A percentile compares a stretch with the other conserved stretches of the same genome.
Conservation (phyloP, 1,140 invertebrate genomes). For the Psilanteris sp. region DNA sequence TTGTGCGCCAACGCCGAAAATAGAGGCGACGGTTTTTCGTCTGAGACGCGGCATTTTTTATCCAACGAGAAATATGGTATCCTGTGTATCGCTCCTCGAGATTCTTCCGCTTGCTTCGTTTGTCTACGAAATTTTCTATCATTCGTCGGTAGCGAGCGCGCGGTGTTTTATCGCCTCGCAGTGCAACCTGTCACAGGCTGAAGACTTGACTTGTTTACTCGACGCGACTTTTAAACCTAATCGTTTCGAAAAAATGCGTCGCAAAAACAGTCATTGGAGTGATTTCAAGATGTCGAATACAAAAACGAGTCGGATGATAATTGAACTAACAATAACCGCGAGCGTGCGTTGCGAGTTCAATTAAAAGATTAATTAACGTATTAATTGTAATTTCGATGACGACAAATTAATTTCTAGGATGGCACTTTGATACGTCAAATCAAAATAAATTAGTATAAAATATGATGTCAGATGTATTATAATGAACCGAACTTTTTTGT, state of each 20-base stretch:
- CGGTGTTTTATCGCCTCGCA: background rate
- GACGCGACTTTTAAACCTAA: too few relatives aligned
- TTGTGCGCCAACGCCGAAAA: constrained; percentile 53
- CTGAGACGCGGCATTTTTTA: constrained; percentile 53
- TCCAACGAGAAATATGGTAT: constrained; percentile 69
- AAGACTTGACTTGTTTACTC: background rate
- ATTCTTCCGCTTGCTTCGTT: constrained; percentile 36
- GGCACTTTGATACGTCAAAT: background rate
- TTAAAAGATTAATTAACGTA: constrained; percentile 1
- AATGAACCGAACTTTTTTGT: background rate
- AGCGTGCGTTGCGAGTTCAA: background rate
- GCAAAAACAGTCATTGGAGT: too few relatives aligned
- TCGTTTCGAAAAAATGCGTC: too few relatives aligned
- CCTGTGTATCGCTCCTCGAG: constrained; percentile 52
- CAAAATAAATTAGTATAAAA: constrained; percentile 7
- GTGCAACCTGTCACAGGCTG: constrained; percentile 8
- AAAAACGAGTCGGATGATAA: too few relatives aligned
- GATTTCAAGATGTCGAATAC: too few relatives aligned
- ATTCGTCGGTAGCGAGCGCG: background rate
- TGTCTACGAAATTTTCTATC: constrained; percentile 23
- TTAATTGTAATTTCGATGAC: background rate
- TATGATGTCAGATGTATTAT: background rate
- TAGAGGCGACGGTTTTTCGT: constrained; percentile 58
- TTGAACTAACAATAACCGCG: too few relatives aligned
- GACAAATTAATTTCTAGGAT: background rate